A percentile compares a stretch with the other conserved stretches of the same genome.
Evolutionary conservation across 2,888 invertebrate genomes (phyloP).

Genomic region (Caenorhabditis doughertyi): DNA sequence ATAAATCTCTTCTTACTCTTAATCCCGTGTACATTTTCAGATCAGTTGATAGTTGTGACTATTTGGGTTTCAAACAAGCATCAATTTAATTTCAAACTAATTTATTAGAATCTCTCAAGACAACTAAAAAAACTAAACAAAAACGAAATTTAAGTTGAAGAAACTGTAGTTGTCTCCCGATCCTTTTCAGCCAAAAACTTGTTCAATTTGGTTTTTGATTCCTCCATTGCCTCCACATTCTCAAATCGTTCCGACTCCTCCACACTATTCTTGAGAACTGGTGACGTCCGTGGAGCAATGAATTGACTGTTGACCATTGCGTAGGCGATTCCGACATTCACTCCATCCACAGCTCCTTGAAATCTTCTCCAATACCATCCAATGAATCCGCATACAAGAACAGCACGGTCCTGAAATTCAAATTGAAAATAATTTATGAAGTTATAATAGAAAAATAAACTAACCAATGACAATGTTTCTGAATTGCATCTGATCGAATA

Average conservation of each 20-base stretch:
- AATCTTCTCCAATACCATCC: conserved; percentile 82
- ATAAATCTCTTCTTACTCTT: too few species aligned
- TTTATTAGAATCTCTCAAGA: too few species aligned
- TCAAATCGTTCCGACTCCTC: conserved; percentile 67
- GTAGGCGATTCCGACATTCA: conserved; percentile 77
- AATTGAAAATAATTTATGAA: not conserved
- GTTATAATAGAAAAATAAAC: not conserved
- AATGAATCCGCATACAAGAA: conserved; percentile 75
- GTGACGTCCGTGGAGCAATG: conserved; percentile 70
- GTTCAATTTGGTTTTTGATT: conserved; percentile 53
- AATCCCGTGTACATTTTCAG: too few species aligned
- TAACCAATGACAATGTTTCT: conserved; percentile 71
- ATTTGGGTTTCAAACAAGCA: too few species aligned
- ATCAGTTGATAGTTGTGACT: too few species aligned
- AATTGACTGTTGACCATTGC: conserved; percentile 70
- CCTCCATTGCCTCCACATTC: conserved; percentile 67
- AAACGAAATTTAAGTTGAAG: conserved; percentile 2
- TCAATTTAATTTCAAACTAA: too few species aligned
- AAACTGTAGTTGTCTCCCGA: not conserved
- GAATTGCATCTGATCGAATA: conserved; percentile 76
- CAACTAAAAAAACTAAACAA: not conserved
- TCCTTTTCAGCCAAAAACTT: conserved; percentile 64
- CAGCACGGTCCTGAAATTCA: conserved; percentile 75
- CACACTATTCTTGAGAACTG: conserved; percentile 73
- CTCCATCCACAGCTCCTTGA: conserved; percentile 81